These are phyloP conservation scores for Erythrocebus patas DNA, from an alignment of 2,113 vertebrate species.

Conservation along the genomic window DNA sequence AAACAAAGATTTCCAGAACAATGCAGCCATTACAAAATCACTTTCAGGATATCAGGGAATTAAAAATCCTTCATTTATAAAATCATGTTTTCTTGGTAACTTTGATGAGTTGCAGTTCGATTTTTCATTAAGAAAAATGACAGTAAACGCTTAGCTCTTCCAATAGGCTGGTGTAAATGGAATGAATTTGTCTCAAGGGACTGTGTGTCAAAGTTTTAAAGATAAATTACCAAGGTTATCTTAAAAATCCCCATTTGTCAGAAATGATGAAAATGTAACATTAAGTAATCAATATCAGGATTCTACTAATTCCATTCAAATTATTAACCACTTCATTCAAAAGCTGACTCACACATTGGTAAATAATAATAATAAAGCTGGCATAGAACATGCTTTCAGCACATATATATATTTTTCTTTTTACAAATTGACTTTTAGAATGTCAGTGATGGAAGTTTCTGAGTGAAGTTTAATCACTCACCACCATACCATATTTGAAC, in stretches of 20 bases:
- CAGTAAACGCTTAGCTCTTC: slow-evolving; percentile 31
- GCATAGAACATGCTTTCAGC: neutral
- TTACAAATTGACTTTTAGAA: slow-evolving; percentile 6
- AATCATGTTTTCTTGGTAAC: slow-evolving; percentile 21
- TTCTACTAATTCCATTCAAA: slow-evolving; percentile 19
- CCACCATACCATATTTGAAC: neutral
- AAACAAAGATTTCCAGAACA: slow-evolving; percentile 45
- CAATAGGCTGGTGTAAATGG: neutral
- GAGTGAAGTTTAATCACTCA: slow-evolving; percentile 24
- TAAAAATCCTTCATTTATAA: slow-evolving; percentile 50
- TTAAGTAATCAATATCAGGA: slow-evolving; percentile 9
- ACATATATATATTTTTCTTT: neutral
- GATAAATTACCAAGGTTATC: slow-evolving; percentile 14
- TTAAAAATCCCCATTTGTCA: slow-evolving; percentile 37
- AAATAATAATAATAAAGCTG: slow-evolving; percentile 27
- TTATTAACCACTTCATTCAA: neutral
- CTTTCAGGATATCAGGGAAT: slow-evolving; percentile 45
- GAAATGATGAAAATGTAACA: slow-evolving; percentile 40
- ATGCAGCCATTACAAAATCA: slow-evolving; percentile 33
- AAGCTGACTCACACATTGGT: neutral
- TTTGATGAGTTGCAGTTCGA: slow-evolving; percentile 30
- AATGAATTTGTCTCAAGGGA: slow-evolving; percentile 42
- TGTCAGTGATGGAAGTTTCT: neutral
- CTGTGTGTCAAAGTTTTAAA: slow-evolving; percentile 36
- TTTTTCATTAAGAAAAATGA: slow-evolving; percentile 66